Evolutionary conservation across 2,888 invertebrate species (phyloP), one percentile per base, ranked within the genome.

Genomic region (Parochlus steinenii): DNA sequence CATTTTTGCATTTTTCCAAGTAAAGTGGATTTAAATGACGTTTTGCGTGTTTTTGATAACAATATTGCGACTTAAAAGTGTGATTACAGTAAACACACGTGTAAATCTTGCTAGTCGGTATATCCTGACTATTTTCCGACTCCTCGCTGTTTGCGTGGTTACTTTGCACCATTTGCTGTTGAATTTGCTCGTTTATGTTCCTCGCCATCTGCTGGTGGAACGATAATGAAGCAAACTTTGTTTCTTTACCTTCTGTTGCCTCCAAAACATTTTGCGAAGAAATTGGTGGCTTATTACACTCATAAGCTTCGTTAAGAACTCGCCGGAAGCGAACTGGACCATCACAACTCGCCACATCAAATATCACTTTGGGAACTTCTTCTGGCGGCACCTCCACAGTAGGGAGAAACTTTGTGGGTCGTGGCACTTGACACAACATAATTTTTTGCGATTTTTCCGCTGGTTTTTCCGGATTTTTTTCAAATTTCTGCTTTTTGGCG

Each of bases 291-390:
- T 24, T 29, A 10, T 36, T 36, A 23, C 54, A 53, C 3, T 58
- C 71, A 62, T 85, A 89, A 39, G 83, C 81, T 32, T 71, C 74
- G 61, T 89, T 89, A 3, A 85, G 61, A 3, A 89, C 83, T 3
- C 87, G 67, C 46, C 82, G 81, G 58, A 89, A 81, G 17, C 78
- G 67, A 1, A 89, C 86, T 0, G 89, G 89, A 0, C 89, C 89
- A 55, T 89, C 89, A 56, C 89, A 89, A 42, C 80, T 85, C 1
- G 87, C 89, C n/a, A 87, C 70, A 55, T 89, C 87, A 40, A 83
- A 61, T 2, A 86, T 73, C 1, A 79, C 71, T 50, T 69, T 71
- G 19, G 56, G n/a, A n/a, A n/a, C n/a, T n/a, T n/a, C n/a, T n/a
- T n/a, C n/a, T n/a, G 38, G 33, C 5, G 40, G 17, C 14, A 42